Conservation (phyloP, 1,140 invertebrate genomes). For the Lanistes nyassanus region DNA sequence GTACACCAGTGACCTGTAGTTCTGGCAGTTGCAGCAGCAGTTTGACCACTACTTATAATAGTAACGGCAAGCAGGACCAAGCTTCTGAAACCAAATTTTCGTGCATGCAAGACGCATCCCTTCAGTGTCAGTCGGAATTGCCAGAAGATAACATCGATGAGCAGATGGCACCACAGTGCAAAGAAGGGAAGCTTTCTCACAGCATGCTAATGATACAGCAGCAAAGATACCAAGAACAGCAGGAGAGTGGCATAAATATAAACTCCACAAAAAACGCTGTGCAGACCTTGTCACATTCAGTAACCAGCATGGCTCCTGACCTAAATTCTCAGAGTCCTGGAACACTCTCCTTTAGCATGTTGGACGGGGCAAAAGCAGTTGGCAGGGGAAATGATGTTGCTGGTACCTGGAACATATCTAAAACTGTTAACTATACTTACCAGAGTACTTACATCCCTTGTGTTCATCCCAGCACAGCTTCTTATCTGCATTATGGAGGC, state of each 20-base stretch:
- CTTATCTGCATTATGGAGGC: too few species aligned
- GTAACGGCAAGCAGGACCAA: too few species aligned
- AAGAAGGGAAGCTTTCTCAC: neutral
- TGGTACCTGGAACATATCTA: conserved; percentile 14
- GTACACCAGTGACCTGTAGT: too few species aligned
- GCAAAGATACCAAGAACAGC: conserved; percentile 52
- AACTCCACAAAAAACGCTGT: neutral
- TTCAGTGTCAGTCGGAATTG: too few species aligned
- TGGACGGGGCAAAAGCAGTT: too few species aligned
- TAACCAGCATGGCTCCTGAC: neutral
- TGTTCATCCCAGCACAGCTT: neutral
- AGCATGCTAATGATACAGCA: conserved; percentile 49
- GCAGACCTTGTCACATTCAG: neutral
- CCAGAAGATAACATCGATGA: conserved; percentile 9
- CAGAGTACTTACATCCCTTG: neutral
- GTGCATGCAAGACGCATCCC: too few species aligned
- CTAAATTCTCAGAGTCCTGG: too few species aligned
- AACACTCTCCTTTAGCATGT: too few species aligned
- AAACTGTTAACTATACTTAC: conserved; percentile 35
- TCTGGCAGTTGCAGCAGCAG: too few species aligned
- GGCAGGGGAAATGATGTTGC: neutral
- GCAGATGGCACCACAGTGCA: neutral
- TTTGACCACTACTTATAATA: too few species aligned
- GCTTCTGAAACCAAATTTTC: too few species aligned
- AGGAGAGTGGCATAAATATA: conserved; percentile 10